Base-by-base conservation (phyloP, 2,888 invertebrate genomes). In the Tryphoninae sp. region DNA sequence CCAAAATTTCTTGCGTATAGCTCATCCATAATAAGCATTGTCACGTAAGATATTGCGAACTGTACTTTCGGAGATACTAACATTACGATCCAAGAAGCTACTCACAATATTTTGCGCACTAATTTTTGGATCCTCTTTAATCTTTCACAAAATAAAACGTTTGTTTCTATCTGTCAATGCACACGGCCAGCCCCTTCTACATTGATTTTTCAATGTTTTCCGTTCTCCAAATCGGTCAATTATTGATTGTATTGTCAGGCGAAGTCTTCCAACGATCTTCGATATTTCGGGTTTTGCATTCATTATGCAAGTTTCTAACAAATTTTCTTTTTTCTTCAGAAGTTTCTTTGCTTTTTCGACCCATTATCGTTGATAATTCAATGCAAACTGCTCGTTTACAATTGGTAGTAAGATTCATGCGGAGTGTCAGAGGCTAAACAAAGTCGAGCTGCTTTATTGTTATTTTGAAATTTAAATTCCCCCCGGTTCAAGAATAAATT, bases 201-300 rank as follows among this genome's bases (percentile, higher is more conserved):
- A 22, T 58, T 22, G 16, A 58, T 58, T 58, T 58, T 58, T 58
- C 22, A 58, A 16, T 58, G 0, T 58, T 58, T 58, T 58, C 22
- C 19, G 22, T 58, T 58, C 22, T 58, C 55, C 19, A 58, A 58
- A 58, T 22, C 19, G 55, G 22, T 58, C 6, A 58, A 58, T 58
- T 58, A 58, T 58, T 19, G 55, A 58, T 58, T 58, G 55, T 58
- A 58, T 58, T 58, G 55, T 22, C 55, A 22, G 22, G 22, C 55
- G 55, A 58, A 22, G 23, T 22, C 55, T 58, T 19, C 22, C 55
- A 58, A 58, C 55, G 55, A 19, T 58, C 55, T 58, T 58, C 55
- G 19, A 58, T 58, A 58, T 58, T 19, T 19, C 19, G 51, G 51
- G 19, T 58, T 58, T 58, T 58, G 19, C 55, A 58, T 58, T 58